Base-by-base conservation (phyloP, 2,797 vertebrate genomes). In the Bothrops alternatus region DNA sequence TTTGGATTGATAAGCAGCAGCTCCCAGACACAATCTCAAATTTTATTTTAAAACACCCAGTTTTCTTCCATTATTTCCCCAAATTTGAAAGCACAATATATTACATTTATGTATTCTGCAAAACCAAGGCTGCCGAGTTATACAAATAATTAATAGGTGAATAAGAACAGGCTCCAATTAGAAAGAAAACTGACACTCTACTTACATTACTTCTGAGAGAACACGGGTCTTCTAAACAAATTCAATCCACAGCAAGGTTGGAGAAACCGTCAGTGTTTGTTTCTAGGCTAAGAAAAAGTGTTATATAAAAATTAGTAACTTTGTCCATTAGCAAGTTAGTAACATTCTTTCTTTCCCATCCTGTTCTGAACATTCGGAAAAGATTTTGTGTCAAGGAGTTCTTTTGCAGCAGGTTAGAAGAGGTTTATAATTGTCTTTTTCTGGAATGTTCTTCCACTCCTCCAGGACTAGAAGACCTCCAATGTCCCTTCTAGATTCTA, bases 181-280 rank as follows among this genome's bases (percentile, higher is more conserved):
- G 82, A 13, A 55, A 12, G n/a, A 58, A 87, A 11, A n/a, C 1
- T 6, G 2, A 32, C 11, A 6, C 0, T 25, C 16, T 92, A 97
- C 96, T 97, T 96, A 97, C 97, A 93, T 53, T n/a, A 32, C 91
- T 47, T 90, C 61, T 87, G 61, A 56, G 89, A 93, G 47, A 0
- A 25, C 56, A 26, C 0, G 0, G 87, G 20, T 94, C 82, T 87
- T 95, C 73, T 57, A 50, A 26, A 47, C 90, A 1, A 0, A 58
- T 82, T 32, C 93, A 91, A 93, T 86, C 94, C 96, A 4, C 3
- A 93, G 73, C 78, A 92, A 95, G 23, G 37, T 90, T 93, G 5
- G 90, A 57, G 11, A 50, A 42, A 47, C 25, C 23, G 55, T 50
- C 53, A 5, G 28, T 28, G 16, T 55, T 28, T 20, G 42, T 61